Conservation (phyloP, 2,113 vertebrate genomes). For the Myotis davidii region DNA sequence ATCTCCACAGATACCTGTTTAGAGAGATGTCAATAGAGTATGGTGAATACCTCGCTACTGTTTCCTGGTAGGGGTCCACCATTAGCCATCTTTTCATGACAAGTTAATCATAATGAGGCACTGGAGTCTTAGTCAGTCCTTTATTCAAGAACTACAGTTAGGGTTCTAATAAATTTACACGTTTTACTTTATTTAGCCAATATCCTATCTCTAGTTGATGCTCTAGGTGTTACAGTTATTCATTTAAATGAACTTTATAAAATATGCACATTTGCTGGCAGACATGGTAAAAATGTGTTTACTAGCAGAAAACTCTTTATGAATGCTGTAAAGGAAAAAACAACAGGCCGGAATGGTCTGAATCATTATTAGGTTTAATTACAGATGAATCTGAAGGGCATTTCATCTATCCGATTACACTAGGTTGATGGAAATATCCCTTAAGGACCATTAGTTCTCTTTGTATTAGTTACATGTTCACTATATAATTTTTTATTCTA, state of each 20-base stretch:
- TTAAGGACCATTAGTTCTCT: conserved; percentile 7
- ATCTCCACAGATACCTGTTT: not conserved
- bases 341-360: not conserved
- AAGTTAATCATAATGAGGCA: not conserved
- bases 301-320: not conserved
- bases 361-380: conserved; percentile 23
- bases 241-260: not conserved
- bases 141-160: not conserved
- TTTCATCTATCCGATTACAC: not conserved
- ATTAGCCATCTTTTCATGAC: not conserved
- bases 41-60: not conserved
- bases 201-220: not conserved
- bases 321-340: not conserved
- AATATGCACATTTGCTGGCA: not conserved
- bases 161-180: not conserved
- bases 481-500: not conserved
- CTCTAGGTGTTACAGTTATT: not conserved
- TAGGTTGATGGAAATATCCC: not conserved
- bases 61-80: not conserved
- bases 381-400: not conserved
- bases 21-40: not conserved
- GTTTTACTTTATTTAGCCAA: not conserved
- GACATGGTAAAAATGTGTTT: not conserved
- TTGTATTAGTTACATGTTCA: not conserved
- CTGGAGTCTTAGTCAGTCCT: not conserved